Evolutionary conservation across 2,888 invertebrate genomes (phyloP).

Genomic region (Leptinotarsa peninsularis): DNA sequence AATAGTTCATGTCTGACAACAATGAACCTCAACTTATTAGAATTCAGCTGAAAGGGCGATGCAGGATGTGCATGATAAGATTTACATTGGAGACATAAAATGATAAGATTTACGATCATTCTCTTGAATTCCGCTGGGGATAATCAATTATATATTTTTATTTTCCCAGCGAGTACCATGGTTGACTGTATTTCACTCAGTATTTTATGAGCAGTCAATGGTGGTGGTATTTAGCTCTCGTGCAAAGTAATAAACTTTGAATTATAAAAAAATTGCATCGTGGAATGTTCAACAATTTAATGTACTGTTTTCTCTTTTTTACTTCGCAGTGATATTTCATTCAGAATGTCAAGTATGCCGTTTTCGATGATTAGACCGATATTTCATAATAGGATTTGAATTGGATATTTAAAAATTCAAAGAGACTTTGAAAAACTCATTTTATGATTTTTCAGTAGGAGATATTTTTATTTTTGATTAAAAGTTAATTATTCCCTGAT

Average conservation of each 20-base stretch:
- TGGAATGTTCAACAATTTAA: background rate
- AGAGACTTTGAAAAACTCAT: too few relatives aligned
- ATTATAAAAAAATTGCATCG: background rate
- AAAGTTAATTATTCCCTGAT: too few relatives aligned
- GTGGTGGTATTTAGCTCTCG: background rate
- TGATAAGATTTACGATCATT: constrained; percentile 17
- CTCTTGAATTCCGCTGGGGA: constrained; percentile 5
- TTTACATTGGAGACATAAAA: constrained; percentile 18
- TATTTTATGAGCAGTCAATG: constrained; percentile 7
- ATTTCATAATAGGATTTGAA: too few relatives aligned
- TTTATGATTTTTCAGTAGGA: too few relatives aligned
- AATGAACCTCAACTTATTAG: constrained; percentile 12
- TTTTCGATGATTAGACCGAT: too few relatives aligned
- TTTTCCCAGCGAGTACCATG: background rate
- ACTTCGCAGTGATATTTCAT: too few relatives aligned
- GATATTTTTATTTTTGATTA: too few relatives aligned
- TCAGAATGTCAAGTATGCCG: too few relatives aligned
- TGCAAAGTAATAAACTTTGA: background rate
- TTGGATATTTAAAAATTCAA: too few relatives aligned
- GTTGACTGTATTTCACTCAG: constrained; percentile 13
- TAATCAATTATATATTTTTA: constrained; percentile 15
- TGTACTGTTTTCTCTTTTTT: background rate
- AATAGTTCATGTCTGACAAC: constrained; percentile 17
- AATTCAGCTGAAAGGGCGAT: constrained; percentile 12
- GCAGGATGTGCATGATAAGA: constrained; percentile 20